Evolutionary conservation across 2,888 invertebrate species (phyloP).

Genomic region (Notocelia uddmanniana): DNA sequence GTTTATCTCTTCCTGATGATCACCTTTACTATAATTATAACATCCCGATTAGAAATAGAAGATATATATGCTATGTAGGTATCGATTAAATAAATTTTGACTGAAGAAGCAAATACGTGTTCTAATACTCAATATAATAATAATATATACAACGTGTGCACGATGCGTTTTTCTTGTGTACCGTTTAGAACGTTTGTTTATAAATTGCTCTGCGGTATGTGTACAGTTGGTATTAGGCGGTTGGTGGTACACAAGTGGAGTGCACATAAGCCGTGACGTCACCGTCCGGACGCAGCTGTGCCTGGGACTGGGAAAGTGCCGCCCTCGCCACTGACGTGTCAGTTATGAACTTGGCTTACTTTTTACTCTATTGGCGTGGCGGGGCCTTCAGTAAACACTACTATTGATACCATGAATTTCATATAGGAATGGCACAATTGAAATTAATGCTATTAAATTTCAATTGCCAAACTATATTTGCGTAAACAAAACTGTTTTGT

Average conservation of each 20-base stretch:
- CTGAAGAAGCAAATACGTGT: no score
- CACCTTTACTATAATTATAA: no score
- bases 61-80: no score
- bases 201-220: conserved; percentile 1
- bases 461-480: no score
- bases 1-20: no score
- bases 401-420: background rate
- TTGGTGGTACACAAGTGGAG: conserved; percentile 33
- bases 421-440: background rate
- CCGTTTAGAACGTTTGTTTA: conserved; percentile 8
- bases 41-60: no score
- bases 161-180: background rate
- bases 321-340: conserved; percentile 65
- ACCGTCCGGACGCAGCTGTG: conserved; percentile 59
- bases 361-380: conserved; percentile 53
- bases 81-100: no score
- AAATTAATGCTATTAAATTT: background rate
- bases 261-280: conserved; percentile 46
- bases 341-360: conserved; percentile 69
- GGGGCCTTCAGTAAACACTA: conserved; percentile 7
- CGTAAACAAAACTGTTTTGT: no score
- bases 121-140: no score
- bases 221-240: conserved; percentile 12
- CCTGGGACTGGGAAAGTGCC: conserved; percentile 67
- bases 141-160: no score